Evolutionary conservation across 2,113 vertebrate species (phyloP), one percentile per base, ranked within the genome.

Genomic region (Eurystomus gularis): DNA sequence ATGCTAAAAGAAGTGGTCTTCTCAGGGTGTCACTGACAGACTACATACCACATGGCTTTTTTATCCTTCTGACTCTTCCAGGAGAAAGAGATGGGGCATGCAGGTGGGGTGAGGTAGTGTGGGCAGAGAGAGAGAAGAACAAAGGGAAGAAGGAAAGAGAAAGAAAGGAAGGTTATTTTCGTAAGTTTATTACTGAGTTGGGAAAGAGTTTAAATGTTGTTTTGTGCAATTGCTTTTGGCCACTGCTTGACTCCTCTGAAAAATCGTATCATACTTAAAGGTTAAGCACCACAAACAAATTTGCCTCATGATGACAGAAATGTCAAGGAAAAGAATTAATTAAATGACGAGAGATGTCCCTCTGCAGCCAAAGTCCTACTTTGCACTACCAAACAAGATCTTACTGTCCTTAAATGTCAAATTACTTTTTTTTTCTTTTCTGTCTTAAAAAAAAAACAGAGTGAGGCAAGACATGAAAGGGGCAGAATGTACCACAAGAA

Each of bases 251-350:
- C 46, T 93, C 46, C 76, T 95, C 39, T 81, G 75, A 96, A 97
- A 97, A 88, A 55, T 81, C 26, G 9, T 84, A 90, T 60, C 72
- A 83, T 94, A 83, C 58, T 95, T 95, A 97, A 96, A 97, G 91
- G 78, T 96, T 97, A 98, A 98, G 57, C 13, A 44, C 60, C 46
- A 93, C 82, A 95, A 95, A 97, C 49, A 97, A 95, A 96, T 97
- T 95, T 96, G 35, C 66, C 76, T 96, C 54, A 82, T 92, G 62
- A 97, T 95, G 73, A 92, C 78, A 97, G 88, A 97, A 97, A 97
- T 86, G 37, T 96, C 94, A 97, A 92, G 58, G 86, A 96, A 95
- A 92, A 82, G 3, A 97, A 95, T 95, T 95, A 91, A 95, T 82
- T 93, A 94, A 95, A 95, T 89, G 35, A 91, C 39, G 52, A 97